These are phyloP conservation scores for Athetis lepigone DNA, from an alignment of 2,888 invertebrate genomes.

Conservation along the genomic window DNA sequence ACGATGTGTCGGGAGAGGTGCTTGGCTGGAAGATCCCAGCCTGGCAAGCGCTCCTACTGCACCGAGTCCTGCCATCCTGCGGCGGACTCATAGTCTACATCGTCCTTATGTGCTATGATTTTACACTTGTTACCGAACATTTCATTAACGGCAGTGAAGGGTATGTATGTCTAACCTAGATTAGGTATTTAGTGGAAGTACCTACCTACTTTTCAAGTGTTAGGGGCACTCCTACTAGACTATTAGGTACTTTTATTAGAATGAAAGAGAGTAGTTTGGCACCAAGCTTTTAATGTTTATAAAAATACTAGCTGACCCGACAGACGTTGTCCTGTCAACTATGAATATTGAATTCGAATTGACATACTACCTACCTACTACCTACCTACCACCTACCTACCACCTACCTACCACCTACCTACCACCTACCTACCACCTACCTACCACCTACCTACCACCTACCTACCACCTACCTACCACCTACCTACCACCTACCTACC, in stretches of 20 bases:
- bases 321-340: no score
- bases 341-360: no score
- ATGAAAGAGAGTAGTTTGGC: background rate
- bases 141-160: slow-evolving; percentile 90
- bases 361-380: no score
- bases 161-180: slow-evolving; percentile 75
- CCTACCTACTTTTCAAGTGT: slow-evolving; percentile 2
- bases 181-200: background rate
- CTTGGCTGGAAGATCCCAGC: slow-evolving; percentile 83
- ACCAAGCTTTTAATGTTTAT: no score
- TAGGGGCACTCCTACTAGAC: background rate
- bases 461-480: no score
- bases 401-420: no score
- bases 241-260: background rate
- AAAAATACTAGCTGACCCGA: no score
- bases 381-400: no score
- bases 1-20: slow-evolving; percentile 82
- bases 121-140: slow-evolving; percentile 92
- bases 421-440: no score
- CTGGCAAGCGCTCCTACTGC: slow-evolving; percentile 84
- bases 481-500: no score
- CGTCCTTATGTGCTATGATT: slow-evolving; percentile 92
- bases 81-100: slow-evolving; percentile 92
- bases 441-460: no score
- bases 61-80: slow-evolving; percentile 84